Evolutionary conservation across 2,113 vertebrate genomes (phyloP).

Genomic region (Hystrix brachyura): DNA sequence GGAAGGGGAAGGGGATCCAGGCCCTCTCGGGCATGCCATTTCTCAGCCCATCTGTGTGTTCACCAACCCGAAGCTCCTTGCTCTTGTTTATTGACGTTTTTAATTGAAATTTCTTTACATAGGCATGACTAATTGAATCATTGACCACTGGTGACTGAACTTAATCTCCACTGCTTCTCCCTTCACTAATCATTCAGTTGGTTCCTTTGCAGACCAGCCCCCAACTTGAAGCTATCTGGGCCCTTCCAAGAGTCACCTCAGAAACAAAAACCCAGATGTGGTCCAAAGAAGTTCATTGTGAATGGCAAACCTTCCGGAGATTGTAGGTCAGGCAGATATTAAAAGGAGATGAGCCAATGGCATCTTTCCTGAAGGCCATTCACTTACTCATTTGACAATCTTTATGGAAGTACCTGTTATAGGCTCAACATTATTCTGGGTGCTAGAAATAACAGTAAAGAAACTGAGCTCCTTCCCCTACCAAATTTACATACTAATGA

Average conservation of each 20-base stretch:
- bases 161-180: neutral
- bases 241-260: neutral
- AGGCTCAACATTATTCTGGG: neutral
- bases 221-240: neutral
- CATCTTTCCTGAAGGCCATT: neutral
- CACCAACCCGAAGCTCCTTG: neutral
- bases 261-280: neutral
- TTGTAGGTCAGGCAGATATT: neutral
- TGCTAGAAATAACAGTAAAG: neutral
- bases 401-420: neutral
- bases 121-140: neutral
- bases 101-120: neutral
- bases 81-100: neutral
- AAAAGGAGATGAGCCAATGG: neutral
- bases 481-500: neutral
- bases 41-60: too few species aligned
- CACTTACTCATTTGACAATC: neutral
- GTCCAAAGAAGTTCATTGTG: neutral
- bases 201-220: neutral
- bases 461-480: neutral
- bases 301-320: neutral
- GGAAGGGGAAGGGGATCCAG: neutral
- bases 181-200: accelerated
- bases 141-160: neutral
- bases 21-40: neutral